Evolutionary conservation across 2,888 invertebrate genomes (phyloP), one percentile per base, ranked within the genome.

Genomic region (Athripsodes cinereus): DNA sequence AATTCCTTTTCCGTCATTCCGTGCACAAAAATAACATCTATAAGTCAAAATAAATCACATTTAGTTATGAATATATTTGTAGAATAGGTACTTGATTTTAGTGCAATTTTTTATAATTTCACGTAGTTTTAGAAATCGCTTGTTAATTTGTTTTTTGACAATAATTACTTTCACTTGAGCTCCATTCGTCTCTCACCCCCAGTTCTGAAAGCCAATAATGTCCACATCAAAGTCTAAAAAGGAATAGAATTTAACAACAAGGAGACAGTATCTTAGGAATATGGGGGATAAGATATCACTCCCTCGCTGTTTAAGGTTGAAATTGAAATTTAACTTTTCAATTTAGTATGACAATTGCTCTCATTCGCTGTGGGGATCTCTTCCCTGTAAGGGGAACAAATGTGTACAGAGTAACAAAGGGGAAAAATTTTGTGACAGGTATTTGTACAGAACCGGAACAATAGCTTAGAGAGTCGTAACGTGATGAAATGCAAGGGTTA

Each of bases 271-370:
- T 40, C 40, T 40, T 40, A 16, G 13, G 40, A 13, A 31, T 19
- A 57, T 50, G 8, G 50, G 26, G 50, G 50, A n/a, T 22, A 22
- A 19, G 53, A 34, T 31, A 22, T 19, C 53, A 22, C 50, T n/a
- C 58, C 50, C 46, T 22, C 47, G 47, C 50, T 21, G 31, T 35
- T 52, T 20, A 48, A 55, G 61, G 51, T 46, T 53, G 60, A 57
- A 63, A 63, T 63, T 63, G 63, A 63, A 63, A 63, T 63, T 63
- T 63, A 63, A 63, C 63, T 63, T 63, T 63, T 63, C 63, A 63
- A 63, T 63, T 63, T 59, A 61, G 61, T 56, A 63, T 63, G 63
- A 63, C 63, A 63, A 63, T 63, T 63, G 63, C 58, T 52, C 61
- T 63, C 61, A 59, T 55, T 52, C 61, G 52, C 55, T 46, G 58